Conservation (phyloP, 2,888 invertebrate species). For the Rhagium mordax region DNA sequence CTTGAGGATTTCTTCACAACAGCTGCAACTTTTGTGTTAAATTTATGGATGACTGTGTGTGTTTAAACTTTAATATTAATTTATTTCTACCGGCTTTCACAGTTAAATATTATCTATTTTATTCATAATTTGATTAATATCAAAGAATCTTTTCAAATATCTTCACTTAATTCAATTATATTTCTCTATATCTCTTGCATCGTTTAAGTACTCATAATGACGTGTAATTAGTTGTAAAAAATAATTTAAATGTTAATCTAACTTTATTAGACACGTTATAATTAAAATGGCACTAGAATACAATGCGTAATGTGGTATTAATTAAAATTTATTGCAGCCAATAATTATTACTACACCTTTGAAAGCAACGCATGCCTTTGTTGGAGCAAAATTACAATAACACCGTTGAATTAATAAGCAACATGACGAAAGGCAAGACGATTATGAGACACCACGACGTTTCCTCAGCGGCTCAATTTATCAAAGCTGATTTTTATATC, state of each 20-base stretch:
- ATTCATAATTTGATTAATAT: neutral
- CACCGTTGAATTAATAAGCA: neutral
- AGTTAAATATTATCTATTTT: neutral
- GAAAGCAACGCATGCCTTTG: neutral
- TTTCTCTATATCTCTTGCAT: neutral
- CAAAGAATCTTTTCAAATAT: neutral
- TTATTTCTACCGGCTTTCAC: neutral
- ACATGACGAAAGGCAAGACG: neutral
- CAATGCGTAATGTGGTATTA: neutral
- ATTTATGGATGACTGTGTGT: conserved; percentile 42
- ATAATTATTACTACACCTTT: neutral
- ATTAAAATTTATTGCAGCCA: conserved; percentile 5
- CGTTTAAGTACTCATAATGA: neutral
- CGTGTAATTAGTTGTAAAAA: neutral
- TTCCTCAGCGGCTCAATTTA: too few relatives aligned
- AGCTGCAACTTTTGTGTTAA: conserved; percentile 16
- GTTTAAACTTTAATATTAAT: conserved; percentile 27
- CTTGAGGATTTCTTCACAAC: conserved; percentile 35
- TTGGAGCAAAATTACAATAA: neutral
- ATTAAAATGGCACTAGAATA: neutral
- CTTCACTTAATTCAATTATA: neutral
- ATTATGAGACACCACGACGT: neutral
- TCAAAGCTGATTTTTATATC: too few relatives aligned
- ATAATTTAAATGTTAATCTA: neutral
- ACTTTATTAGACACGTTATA: neutral